phyloP scores from a whole-genome alignment of 2,113 vertebrate genomes.

The Myrmecophaga tridactyla region DNA sequence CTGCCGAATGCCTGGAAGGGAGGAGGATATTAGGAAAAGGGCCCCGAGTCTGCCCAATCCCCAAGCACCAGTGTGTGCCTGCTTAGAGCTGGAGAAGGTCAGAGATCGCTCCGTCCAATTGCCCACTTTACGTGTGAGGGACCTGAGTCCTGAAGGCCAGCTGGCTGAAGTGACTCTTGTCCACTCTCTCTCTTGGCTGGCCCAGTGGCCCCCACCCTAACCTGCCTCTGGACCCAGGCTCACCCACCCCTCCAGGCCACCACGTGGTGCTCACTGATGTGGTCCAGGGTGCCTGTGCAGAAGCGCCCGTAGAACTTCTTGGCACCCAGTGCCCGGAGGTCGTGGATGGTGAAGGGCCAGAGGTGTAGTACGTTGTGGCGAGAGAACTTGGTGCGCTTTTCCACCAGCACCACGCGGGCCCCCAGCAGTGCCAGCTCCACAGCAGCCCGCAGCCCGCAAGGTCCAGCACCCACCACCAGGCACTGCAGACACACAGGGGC shows the following conservation, averaged over 20 bases:
- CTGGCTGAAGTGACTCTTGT: background rate
- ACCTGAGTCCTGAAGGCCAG: background rate
- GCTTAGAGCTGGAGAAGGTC: background rate
- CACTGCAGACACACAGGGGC: constrained; percentile 81
- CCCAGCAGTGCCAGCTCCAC: constrained; percentile 94
- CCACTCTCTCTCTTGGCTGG: background rate
- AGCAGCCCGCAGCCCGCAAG: constrained; percentile 92
- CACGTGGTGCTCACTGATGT: constrained; percentile 90
- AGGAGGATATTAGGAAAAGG: background rate
- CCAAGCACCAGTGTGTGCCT: background rate
- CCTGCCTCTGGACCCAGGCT: background rate
- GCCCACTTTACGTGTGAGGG: background rate
- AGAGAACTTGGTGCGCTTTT: constrained; percentile 92
- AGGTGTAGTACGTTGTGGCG: constrained; percentile 97
- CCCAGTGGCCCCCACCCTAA: background rate
- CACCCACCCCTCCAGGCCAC: background rate
- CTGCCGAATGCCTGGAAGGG: constrained; percentile 92
- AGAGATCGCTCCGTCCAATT: background rate
- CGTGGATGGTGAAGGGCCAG: constrained; percentile 95
- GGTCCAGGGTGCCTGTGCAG: constrained; percentile 92
- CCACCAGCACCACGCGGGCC: constrained; percentile 90
- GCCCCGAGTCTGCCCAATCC: background rate
- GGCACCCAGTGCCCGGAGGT: constrained; percentile 90
- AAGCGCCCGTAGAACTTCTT: constrained; percentile 97
- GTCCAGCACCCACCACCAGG: constrained; percentile 93